These are phyloP conservation scores for Parascotia fuliginaria DNA, from an alignment of 2,888 invertebrate species.

Conservation along the genomic window DNA sequence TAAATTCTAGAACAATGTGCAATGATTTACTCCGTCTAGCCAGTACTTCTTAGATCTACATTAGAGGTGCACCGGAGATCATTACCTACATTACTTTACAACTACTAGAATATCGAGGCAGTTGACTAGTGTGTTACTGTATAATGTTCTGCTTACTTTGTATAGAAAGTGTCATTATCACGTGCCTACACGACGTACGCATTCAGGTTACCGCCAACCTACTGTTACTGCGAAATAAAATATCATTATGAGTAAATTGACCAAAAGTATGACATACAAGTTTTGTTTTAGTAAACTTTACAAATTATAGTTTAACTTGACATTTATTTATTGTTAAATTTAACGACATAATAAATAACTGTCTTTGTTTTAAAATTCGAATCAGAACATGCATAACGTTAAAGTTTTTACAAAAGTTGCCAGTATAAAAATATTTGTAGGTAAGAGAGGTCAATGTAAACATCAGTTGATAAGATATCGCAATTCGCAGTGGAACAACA, in stretches of 20 bases:
- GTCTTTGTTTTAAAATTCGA: neutral
- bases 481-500: neutral
- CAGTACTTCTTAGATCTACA: too few species aligned
- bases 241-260: neutral
- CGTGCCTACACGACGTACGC: neutral
- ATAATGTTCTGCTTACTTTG: slow-evolving; percentile 4
- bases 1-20: too few species aligned
- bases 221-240: neutral
- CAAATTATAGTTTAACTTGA: neutral
- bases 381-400: neutral
- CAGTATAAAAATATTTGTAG: slow-evolving; percentile 1
- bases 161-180: slow-evolving; percentile 11
- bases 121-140: neutral
- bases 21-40: too few species aligned
- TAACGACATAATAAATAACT: neutral
- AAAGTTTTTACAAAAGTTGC: neutral
- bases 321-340: neutral
- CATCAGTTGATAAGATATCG: slow-evolving; percentile 14
- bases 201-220: neutral
- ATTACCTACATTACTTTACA: too few species aligned
- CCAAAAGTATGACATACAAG: neutral
- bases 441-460: neutral
- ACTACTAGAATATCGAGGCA: too few species aligned
- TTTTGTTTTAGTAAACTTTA: neutral
- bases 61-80: too few species aligned